Evolutionary conservation across 2,888 invertebrate species (phyloP).

Genomic region (Carabus problematicus): DNA sequence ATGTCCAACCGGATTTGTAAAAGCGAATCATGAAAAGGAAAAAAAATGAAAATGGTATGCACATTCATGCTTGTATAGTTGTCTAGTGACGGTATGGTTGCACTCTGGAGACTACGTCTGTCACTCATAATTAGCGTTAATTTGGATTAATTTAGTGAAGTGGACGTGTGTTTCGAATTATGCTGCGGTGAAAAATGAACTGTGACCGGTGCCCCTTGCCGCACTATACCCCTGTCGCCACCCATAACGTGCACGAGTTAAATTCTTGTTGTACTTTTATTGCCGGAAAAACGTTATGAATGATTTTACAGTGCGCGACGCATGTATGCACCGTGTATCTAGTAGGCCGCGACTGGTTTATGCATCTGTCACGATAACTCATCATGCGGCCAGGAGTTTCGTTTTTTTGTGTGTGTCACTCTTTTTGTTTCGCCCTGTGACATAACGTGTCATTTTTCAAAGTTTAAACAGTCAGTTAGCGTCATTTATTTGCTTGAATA

Average conservation of each 20-base stretch:
- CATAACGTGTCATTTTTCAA: slow-evolving; percentile 39
- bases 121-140: slow-evolving; percentile 47
- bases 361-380: slow-evolving; percentile 41
- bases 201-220: slow-evolving; percentile 11
- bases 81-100: background rate
- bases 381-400: slow-evolving; percentile 20
- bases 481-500: slow-evolving; percentile 34
- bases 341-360: slow-evolving; percentile 34
- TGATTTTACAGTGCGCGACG: slow-evolving; percentile 39
- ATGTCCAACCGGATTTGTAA: slow-evolving; percentile 25
- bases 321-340: slow-evolving; percentile 19
- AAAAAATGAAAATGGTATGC: background rate
- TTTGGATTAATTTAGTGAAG: slow-evolving; percentile 47
- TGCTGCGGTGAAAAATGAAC: slow-evolving; percentile 40
- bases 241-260: slow-evolving; percentile 5
- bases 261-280: slow-evolving; percentile 32
- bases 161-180: slow-evolving; percentile 46
- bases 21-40: slow-evolving; percentile 4
- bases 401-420: too few relatives aligned
- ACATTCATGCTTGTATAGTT: background rate
- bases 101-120: slow-evolving; percentile 36
- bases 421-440: slow-evolving; percentile 19
- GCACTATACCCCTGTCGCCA: background rate
- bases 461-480: slow-evolving; percentile 32
- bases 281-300: slow-evolving; percentile 41